A percentile compares a stretch with the other conserved stretches of the same genome.
These are phyloP conservation scores for Mystacornis crossleyi DNA, from an alignment of 2,113 vertebrate species.

Conservation along the genomic window DNA sequence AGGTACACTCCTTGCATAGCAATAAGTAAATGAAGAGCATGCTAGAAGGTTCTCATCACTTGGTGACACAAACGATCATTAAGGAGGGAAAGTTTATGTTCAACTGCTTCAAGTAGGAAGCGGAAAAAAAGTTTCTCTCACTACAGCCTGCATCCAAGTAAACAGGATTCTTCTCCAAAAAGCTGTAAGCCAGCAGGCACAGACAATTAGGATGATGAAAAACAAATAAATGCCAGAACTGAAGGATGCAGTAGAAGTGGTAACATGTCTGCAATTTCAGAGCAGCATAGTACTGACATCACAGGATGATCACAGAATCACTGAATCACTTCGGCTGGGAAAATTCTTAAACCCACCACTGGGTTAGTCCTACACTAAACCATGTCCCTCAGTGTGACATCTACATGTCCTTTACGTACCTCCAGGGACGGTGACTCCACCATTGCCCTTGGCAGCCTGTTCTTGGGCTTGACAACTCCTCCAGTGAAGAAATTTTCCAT, in stretches of 20 bases:
- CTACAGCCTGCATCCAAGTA: neutral
- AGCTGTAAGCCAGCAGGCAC: neutral
- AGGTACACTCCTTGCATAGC: neutral
- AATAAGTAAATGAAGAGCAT: neutral
- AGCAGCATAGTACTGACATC: neutral
- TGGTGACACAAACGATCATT: neutral
- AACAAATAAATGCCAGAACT: neutral
- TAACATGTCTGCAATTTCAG: accelerated
- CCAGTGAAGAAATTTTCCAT: neutral
- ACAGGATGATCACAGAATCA: neutral
- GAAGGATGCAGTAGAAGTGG: neutral
- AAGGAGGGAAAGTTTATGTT: neutral
- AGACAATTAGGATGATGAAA: neutral
- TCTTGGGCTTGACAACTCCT: neutral
- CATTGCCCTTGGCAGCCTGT: neutral
- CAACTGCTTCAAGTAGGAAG: neutral
- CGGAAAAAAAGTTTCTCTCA: neutral
- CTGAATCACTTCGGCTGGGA: neutral
- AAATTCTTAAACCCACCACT: neutral
- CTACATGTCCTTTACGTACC: neutral
- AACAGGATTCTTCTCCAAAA: neutral
- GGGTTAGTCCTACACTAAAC: neutral
- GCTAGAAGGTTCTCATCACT: neutral
- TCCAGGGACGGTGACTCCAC: neutral
- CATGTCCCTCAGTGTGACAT: neutral